These are phyloP conservation scores for Willowsia nigromaculata DNA, from an alignment of 2,888 invertebrate species.

Conservation along the genomic window DNA sequence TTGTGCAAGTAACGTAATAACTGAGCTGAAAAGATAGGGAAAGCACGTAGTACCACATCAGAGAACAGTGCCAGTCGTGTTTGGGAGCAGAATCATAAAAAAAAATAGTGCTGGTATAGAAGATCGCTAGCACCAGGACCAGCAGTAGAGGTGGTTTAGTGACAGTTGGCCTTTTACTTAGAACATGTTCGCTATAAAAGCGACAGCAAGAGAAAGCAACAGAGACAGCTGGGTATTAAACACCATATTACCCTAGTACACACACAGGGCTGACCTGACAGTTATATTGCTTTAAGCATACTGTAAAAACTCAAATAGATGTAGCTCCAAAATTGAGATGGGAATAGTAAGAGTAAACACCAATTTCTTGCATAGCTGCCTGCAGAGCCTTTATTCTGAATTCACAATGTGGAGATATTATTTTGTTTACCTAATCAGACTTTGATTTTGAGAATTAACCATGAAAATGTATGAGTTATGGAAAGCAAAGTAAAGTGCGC, in stretches of 20 bases:
- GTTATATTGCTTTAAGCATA: background rate
- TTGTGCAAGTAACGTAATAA: constrained; percentile 19
- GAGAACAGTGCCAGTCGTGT: background rate
- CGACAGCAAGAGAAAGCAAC: constrained; percentile 38
- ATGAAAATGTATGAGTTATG: no score
- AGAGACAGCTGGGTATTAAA: constrained; percentile 61
- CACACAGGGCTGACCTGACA: constrained; percentile 9
- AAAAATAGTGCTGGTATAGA: background rate
- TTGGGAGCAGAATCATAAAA: background rate
- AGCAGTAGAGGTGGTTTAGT: constrained; percentile 42
- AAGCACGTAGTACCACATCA: background rate
- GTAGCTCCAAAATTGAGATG: no score
- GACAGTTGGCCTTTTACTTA: constrained; percentile 62
- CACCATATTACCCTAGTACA: constrained; percentile 4
- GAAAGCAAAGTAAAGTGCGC: no score
- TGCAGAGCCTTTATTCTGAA: no score
- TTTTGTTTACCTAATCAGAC: no score
- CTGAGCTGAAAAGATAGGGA: constrained; percentile 26
- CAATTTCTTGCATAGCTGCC: no score
- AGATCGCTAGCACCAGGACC: background rate
- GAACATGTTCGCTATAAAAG: constrained; percentile 5
- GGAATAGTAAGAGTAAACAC: no score
- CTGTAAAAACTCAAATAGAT: no score
- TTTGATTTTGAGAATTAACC: no score
- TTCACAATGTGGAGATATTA: no score